Percentiles rank a stretch among this genome's conserved stretches.
phyloP scores from a whole-genome alignment of 30 jellyfish, hydroid and myxozoan genomes.

The Mastigias papua region DNA sequence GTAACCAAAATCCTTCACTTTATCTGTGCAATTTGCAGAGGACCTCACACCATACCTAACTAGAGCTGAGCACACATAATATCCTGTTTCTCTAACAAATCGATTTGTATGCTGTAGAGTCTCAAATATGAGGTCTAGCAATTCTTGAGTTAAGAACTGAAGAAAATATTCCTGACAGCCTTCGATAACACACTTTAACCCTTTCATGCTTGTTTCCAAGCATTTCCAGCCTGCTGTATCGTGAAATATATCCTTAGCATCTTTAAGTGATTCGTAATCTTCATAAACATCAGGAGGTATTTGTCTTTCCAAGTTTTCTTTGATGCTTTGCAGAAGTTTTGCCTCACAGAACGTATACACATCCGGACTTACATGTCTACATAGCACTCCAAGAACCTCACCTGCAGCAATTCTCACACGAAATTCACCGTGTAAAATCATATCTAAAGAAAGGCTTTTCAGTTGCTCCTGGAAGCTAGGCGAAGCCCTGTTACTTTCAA shows the following conservation, averaged over 20 bases:
- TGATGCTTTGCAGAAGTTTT: conserved; percentile 76
- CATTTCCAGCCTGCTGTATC: conserved; percentile 99
- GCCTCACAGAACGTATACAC: conserved; percentile 72
- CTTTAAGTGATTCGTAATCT: conserved; percentile 37
- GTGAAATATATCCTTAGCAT: conserved; percentile 92
- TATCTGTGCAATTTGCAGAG: conserved; percentile 48
- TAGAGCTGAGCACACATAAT: conserved; percentile 94
- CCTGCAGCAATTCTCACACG: conserved; percentile 97
- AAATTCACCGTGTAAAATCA: conserved; percentile 82
- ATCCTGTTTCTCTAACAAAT: conserved; percentile 97
- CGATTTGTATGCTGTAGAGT: conserved; percentile 92
- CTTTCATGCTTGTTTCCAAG: conserved; percentile 98
- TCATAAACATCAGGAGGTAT: conserved; percentile 66
- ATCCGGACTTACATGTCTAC: conserved; percentile 72
- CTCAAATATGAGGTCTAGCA: conserved; percentile 86
- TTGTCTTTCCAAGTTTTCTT: conserved; percentile 83
- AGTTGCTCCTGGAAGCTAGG: conserved; percentile 28
- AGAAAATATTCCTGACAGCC: conserved; percentile 89
- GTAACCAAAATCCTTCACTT: conserved; percentile 77
- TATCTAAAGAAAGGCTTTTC: conserved; percentile 34
- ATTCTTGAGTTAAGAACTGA: conserved; percentile 64
- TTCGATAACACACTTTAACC: conserved; percentile 87
- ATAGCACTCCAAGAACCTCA: conserved; percentile 88
- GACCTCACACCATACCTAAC: conserved; percentile 88
- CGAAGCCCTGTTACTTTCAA: conserved; percentile 35